Percentiles rank a stretch among this genome's conserved stretches.
Evolutionary conservation across 2,797 vertebrate species (phyloP).

Genomic region (Pangasius macronema): DNA sequence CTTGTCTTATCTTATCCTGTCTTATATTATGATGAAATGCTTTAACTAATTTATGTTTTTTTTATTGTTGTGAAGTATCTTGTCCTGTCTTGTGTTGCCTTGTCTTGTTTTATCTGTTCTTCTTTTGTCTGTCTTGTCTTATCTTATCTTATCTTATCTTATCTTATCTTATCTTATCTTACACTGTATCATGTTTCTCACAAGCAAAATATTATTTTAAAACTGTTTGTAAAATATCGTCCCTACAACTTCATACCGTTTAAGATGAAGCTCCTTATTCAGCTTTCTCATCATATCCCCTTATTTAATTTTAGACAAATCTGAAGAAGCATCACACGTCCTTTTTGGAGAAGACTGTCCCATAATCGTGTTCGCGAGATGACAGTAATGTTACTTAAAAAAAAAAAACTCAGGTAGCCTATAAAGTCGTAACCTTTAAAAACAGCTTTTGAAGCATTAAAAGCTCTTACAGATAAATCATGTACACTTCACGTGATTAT

Average conservation of each 20-base stretch:
- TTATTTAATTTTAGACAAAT: not conserved
- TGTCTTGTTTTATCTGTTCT: not conserved
- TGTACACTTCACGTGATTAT: not conserved
- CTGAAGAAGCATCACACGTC: not conserved
- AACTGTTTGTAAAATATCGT: not conserved
- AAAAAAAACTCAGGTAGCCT: not conserved
- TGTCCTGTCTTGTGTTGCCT: not conserved
- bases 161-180: too few species aligned
- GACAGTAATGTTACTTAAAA: not conserved
- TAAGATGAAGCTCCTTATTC: not conserved
- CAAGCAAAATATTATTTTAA: not conserved
- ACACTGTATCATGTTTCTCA: too few species aligned
- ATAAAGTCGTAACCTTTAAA: not conserved
- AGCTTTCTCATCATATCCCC: not conserved
- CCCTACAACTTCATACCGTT: not conserved
- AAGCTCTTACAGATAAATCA: not conserved
- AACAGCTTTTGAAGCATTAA: too few species aligned
- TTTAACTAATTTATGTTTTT: not conserved
- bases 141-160: not conserved
- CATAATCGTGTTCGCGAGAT: not conserved
- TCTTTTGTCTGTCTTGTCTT: not conserved
- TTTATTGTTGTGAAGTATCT: too few species aligned
- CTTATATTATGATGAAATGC: not conserved
- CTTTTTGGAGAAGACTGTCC: not conserved
- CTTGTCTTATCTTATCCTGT: not conserved